phyloP scores from a whole-genome alignment of 1,140 invertebrate species.

The Dendrolimus punctatus region DNA sequence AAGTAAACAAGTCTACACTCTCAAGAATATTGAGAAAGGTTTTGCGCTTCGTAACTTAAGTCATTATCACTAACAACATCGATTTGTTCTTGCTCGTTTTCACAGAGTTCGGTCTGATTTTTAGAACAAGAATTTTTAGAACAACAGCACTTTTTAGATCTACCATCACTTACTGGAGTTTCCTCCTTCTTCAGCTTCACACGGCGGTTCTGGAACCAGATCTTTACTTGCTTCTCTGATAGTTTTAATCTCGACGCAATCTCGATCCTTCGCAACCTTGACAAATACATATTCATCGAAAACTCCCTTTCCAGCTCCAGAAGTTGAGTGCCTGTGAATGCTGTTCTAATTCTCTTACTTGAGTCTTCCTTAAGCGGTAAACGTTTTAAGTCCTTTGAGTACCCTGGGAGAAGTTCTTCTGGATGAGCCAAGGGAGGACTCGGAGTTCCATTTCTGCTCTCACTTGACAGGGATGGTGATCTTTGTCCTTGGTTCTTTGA shows the following conservation, averaged over 20 bases:
- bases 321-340: conserved; percentile 93
- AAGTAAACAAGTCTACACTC: not conserved
- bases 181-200: conserved; percentile 92
- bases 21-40: conserved; percentile 42
- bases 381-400: conserved; percentile 51
- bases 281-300: conserved; percentile 91
- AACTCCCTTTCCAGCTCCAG: conserved; percentile 94
- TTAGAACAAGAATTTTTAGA: conserved; percentile 38
- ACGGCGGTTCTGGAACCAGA: conserved; percentile 94
- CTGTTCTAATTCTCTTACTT: conserved; percentile 89
- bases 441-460: conserved; percentile 73
- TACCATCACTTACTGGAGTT: conserved; percentile 36
- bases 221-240: conserved; percentile 96
- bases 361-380: conserved; percentile 72
- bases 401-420: conserved; percentile 65
- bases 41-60: conserved; percentile 38
- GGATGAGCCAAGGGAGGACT: conserved; percentile 71
- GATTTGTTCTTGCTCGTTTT: conserved; percentile 57
- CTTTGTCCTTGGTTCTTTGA: conserved; percentile 56
- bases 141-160: conserved; percentile 53
- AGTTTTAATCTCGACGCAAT: conserved; percentile 90
- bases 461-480: conserved; percentile 51
- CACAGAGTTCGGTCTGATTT: conserved; percentile 33
- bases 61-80: conserved; percentile 63
- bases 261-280: conserved; percentile 90